Conservation (phyloP, 1,140 invertebrate species). For the Zaprionus ornatus region DNA sequence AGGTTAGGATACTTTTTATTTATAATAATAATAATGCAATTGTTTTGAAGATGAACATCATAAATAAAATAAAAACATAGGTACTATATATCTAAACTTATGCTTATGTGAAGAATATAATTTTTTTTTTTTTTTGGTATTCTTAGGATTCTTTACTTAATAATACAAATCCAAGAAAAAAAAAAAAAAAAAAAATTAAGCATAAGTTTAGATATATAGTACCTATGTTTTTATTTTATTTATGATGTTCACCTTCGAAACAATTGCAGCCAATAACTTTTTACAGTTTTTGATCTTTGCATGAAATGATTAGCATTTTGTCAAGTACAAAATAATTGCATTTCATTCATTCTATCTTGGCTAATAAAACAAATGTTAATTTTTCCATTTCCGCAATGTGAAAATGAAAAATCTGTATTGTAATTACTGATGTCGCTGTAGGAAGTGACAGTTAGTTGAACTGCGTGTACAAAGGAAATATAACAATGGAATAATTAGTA, state of each 20-base stretch:
- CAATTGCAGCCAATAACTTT: slow-evolving; percentile 71
- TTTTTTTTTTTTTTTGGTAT: too few relatives aligned
- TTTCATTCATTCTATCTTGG: slow-evolving; percentile 26
- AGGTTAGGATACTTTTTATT: too few relatives aligned
- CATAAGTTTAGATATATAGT: too few relatives aligned
- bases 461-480: not conserved
- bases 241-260: slow-evolving; percentile 39
- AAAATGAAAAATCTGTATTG: slow-evolving; percentile 14
- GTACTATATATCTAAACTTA: too few relatives aligned
- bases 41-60: slow-evolving; percentile 42
- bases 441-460: not conserved
- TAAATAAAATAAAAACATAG: not conserved
- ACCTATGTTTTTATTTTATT: not conserved
- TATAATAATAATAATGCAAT: too few relatives aligned
- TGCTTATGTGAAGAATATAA: too few relatives aligned
- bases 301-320: slow-evolving; percentile 63
- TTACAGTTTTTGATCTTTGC: slow-evolving; percentile 40
- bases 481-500: not conserved
- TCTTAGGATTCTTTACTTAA: too few relatives aligned
- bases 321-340: slow-evolving; percentile 71
- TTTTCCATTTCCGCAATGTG: slow-evolving; percentile 63
- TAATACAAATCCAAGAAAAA: too few relatives aligned
- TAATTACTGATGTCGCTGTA: not conserved
- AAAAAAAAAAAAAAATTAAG: too few relatives aligned
- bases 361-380: slow-evolving; percentile 43